Conservation (phyloP, 2,113 vertebrate genomes). For the Triplophysa siluroides region DNA sequence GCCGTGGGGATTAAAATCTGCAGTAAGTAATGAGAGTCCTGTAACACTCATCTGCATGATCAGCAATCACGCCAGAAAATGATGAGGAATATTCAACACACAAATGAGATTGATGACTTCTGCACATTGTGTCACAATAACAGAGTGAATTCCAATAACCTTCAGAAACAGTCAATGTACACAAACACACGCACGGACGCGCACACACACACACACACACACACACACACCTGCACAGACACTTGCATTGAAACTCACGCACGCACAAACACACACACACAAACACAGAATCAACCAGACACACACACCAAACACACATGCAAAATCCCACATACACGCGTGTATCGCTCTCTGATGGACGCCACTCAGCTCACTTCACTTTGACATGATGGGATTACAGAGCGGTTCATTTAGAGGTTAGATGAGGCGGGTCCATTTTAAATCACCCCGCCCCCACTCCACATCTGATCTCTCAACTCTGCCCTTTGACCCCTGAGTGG, state of each 20-base stretch:
- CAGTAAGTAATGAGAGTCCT: constrained; percentile 37
- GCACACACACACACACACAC: not conserved
- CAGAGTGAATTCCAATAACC: constrained; percentile 54
- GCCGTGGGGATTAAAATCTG: constrained; percentile 6
- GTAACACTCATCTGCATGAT: constrained; percentile 42
- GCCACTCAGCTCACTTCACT: constrained; percentile 15
- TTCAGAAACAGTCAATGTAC: constrained; percentile 46
- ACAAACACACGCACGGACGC: constrained; percentile 5
- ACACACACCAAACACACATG: not conserved
- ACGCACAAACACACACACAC: not conserved
- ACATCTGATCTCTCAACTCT: constrained; percentile 35
- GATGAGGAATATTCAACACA: constrained; percentile 50
- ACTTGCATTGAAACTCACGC: not conserved
- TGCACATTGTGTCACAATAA: constrained; percentile 49
- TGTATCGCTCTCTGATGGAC: not conserved
- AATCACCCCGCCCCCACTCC: constrained; percentile 4
- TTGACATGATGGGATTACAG: constrained; percentile 45
- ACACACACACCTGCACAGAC: not conserved
- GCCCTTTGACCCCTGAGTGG: constrained; percentile 43
- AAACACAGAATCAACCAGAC: not conserved
- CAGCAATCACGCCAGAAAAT: constrained; percentile 30
- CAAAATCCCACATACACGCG: no score
- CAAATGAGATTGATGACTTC: constrained; percentile 53
- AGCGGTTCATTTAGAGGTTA: constrained; percentile 46
- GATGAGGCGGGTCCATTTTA: not conserved